Base-by-base conservation (phyloP, 2,888 invertebrate genomes). In the Conops quadrifasciatus region DNA sequence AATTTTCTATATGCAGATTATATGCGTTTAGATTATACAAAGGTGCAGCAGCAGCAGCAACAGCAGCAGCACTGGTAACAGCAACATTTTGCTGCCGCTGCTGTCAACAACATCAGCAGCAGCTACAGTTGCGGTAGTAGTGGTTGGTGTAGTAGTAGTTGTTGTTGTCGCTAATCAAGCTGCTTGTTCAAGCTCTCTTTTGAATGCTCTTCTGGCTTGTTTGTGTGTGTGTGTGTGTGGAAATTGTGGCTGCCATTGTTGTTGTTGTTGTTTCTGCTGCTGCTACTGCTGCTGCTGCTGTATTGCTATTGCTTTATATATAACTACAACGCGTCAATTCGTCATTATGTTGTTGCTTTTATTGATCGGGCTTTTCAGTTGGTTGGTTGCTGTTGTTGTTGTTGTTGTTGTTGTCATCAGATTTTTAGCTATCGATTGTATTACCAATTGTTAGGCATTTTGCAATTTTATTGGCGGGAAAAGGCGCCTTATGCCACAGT, bases 401-500 rank as follows among this genome's bases (percentile, higher is more conserved):
- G n/a, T 13, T n/a, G n/a, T 59, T 26, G 30, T 26, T 59, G 21
- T 16, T 59, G 21, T 59, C n/a, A n/a, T 60, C 11, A 9, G 21
- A 26, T 56, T 56, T 56, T 26, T 16, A 56, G 21, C 26, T 56
- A 26, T 9, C 36, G 9, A 36, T 9, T 36, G 36, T 36, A 36
- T 36, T 36, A 4, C 5, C 36, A 4, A 36, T 36, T 9, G 36
- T n/a, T 16, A 21, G 53, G 21, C 5, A 30, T 65, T 53, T 43
- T 51, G 30, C n/a, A 24, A 64, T 65, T 65, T 65, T 53, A 65
- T 65, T 65, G 65, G 65, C 65, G 65, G 65, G 65, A 65, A 65
- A 53, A 72, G 66, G 51, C 68, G 63, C 45, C 2, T 79, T 79
- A 80, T 43, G 68, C 45, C n/a, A 21, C 15, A 56, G 80, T 58